These are phyloP conservation scores for Australoheros scitulus DNA, from an alignment of 2,113 vertebrate species.

Conservation along the genomic window DNA sequence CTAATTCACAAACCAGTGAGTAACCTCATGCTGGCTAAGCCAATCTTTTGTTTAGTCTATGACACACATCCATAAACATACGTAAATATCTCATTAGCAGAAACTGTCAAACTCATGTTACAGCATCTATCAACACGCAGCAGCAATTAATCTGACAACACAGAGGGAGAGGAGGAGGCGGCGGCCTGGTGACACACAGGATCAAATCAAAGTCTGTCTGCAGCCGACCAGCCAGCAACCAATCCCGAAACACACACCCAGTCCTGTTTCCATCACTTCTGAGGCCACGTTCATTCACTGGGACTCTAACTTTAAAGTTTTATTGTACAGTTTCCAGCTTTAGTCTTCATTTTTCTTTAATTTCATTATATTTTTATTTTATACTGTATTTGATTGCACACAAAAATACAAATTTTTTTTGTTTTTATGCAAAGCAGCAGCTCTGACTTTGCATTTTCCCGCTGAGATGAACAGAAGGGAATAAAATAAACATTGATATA, in stretches of 20 bases:
- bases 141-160: constrained; percentile 3
- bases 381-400: neutral
- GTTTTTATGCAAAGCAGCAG: neutral
- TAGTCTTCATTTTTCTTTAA: neutral
- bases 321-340: neutral
- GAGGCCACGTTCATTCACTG: neutral
- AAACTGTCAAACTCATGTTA: neutral
- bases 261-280: neutral
- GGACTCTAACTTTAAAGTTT: neutral
- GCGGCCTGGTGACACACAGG: neutral
- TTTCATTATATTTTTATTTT: neutral
- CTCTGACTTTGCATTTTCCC: neutral
- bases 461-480: neutral
- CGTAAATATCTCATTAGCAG: constrained; percentile 2
- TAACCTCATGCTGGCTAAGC: neutral
- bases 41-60: neutral
- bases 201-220: constrained; percentile 5
- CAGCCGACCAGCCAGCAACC: neutral
- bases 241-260: neutral
- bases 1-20: neutral
- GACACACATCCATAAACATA: neutral
- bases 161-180: neutral
- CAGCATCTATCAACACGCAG: neutral
- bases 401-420: neutral
- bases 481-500: neutral